phyloP scores from a whole-genome alignment of 2,797 vertebrate genomes.

The Syngnathus rostellatus region DNA sequence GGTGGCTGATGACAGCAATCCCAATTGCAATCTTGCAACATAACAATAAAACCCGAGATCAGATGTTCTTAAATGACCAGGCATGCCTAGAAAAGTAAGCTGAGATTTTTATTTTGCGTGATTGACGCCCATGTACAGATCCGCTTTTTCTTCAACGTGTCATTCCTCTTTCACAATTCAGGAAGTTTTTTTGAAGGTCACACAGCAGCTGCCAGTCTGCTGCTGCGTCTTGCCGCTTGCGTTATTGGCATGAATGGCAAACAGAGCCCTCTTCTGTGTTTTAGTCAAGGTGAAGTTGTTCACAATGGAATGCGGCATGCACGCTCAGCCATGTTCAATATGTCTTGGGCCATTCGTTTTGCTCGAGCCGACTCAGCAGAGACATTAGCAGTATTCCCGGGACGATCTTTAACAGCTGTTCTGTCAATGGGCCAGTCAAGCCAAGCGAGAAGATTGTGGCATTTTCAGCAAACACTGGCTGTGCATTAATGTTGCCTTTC shows the following conservation, averaged over 20 bases:
- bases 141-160: constrained; percentile 31
- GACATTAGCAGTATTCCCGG: constrained; percentile 31
- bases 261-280: constrained; percentile 12
- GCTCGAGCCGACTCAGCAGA: constrained; percentile 32
- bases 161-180: constrained; percentile 38
- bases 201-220: constrained; percentile 4
- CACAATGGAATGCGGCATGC: constrained; percentile 19
- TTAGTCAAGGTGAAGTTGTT: constrained; percentile 38
- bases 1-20: neutral
- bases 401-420: constrained; percentile 51
- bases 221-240: constrained; percentile 10
- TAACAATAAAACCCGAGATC: too few relatives aligned
- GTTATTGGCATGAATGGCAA: constrained; percentile 11
- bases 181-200: constrained; percentile 32
- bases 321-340: constrained; percentile 25
- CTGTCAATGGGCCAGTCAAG: constrained; percentile 37
- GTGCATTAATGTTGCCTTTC: neutral
- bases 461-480: constrained; percentile 23
- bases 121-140: constrained; percentile 23
- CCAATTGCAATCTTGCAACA: too few relatives aligned
- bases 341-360: constrained; percentile 20
- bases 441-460: constrained; percentile 25
- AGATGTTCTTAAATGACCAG: neutral
- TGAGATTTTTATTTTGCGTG: neutral
- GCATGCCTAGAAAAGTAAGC: neutral